These are phyloP conservation scores for Neosilurus mollespiculum DNA, from an alignment of 2,797 vertebrate species.

Conservation along the genomic window DNA sequence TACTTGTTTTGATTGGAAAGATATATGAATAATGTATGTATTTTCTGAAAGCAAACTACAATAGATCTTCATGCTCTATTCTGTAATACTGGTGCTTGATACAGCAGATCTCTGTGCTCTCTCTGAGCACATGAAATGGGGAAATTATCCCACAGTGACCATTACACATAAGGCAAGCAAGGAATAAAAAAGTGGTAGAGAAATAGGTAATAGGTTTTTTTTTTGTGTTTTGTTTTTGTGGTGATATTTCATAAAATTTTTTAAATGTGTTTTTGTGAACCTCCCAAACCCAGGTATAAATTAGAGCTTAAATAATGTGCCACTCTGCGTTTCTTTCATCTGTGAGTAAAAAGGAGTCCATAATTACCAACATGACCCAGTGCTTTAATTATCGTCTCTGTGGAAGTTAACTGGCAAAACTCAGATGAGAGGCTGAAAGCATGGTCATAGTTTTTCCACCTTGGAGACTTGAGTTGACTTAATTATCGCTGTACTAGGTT, in stretches of 20 bases:
- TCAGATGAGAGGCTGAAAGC: neutral
- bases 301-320: neutral
- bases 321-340: neutral
- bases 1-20: neutral
- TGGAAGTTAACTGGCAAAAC: neutral
- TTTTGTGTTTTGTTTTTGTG: no score
- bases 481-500: neutral
- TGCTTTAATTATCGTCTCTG: neutral
- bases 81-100: neutral
- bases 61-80: neutral
- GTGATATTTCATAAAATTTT: neutral
- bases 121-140: neutral
- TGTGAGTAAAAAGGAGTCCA: neutral
- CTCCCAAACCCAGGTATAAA: neutral
- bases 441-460: neutral
- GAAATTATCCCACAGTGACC: neutral
- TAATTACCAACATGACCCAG: slow-evolving; percentile 1
- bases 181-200: neutral
- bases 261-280: neutral
- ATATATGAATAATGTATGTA: neutral
- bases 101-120: neutral
- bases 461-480: neutral
- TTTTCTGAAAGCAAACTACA: neutral
- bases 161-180: neutral
- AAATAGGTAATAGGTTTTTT: neutral